phyloP scores from a whole-genome alignment of 53 echinoderm and acorn worm genomes.

The Astropecten irregularis region DNA sequence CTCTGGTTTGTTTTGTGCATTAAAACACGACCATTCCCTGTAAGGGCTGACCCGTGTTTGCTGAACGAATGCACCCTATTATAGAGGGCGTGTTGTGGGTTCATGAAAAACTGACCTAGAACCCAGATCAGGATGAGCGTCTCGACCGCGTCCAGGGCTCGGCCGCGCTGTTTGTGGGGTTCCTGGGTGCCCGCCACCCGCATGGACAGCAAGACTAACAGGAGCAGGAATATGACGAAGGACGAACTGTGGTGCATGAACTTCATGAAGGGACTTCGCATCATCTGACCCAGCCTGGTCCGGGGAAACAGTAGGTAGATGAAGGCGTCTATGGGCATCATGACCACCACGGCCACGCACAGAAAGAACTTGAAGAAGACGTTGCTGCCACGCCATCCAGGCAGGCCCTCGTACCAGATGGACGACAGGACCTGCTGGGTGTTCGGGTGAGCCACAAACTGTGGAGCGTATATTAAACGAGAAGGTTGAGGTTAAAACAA shows the following conservation, averaged over 20 bases:
- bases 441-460: slow-evolving; percentile 97
- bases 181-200: not conserved
- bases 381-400: slow-evolving; percentile 90
- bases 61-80: too few species aligned
- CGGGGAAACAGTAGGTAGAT: slow-evolving; percentile 91
- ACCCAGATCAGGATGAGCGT: slow-evolving; percentile 75
- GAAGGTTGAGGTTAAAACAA: too few species aligned
- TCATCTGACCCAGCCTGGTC: slow-evolving; percentile 73
- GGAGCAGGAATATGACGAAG: slow-evolving; percentile 83
- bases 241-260: slow-evolving; percentile 98
- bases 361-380: slow-evolving; percentile 79
- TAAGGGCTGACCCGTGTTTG: too few species aligned
- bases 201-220: slow-evolving; percentile 83
- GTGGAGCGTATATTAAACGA: too few species aligned
- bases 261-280: slow-evolving; percentile 98
- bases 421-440: slow-evolving; percentile 91
- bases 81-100: too few species aligned
- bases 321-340: slow-evolving; percentile 88
- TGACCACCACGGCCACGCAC: slow-evolving; percentile 72
- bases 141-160: slow-evolving; percentile 65
- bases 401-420: slow-evolving; percentile 98
- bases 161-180: slow-evolving; percentile 45
- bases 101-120: slow-evolving; percentile 66
- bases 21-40: too few species aligned
- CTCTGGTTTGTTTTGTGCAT: too few species aligned